Percentiles rank a stretch among this genome's conserved stretches.
These are phyloP conservation scores for Pygoscelis adeliae DNA, from an alignment of 2,113 vertebrate species.

Conservation along the genomic window DNA sequence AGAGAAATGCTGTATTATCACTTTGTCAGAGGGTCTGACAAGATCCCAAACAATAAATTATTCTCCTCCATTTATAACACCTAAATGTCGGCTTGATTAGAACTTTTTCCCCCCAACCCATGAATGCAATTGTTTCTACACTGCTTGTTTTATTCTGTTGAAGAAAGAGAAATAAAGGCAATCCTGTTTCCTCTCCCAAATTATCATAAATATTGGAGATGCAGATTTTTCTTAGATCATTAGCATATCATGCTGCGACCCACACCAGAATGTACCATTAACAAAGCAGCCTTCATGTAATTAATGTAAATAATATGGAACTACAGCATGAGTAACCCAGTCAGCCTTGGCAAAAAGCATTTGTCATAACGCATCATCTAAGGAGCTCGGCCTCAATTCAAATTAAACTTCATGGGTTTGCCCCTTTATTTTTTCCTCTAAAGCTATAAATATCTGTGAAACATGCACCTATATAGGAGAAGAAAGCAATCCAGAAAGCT, in stretches of 20 bases:
- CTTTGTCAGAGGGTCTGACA: slow-evolving; percentile 69
- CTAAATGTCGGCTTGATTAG: slow-evolving; percentile 70
- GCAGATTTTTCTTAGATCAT: slow-evolving; percentile 88
- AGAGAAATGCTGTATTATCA: slow-evolving; percentile 43
- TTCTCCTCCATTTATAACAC: slow-evolving; percentile 64
- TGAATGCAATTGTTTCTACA: slow-evolving; percentile 64
- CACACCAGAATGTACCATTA: slow-evolving; percentile 86
- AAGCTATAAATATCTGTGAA: slow-evolving; percentile 83
- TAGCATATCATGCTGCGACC: slow-evolving; percentile 88
- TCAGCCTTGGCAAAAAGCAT: slow-evolving; percentile 89
- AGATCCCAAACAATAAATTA: slow-evolving; percentile 65
- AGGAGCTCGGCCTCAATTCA: slow-evolving; percentile 84
- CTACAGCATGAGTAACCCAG: slow-evolving; percentile 84
- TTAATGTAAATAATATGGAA: slow-evolving; percentile 91
- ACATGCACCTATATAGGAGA: slow-evolving; percentile 81
- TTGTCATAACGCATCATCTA: slow-evolving; percentile 87
- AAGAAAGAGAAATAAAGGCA: slow-evolving; percentile 77
- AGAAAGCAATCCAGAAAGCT: slow-evolving; percentile 80
- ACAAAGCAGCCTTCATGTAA: slow-evolving; percentile 88
- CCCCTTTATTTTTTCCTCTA: slow-evolving; percentile 79
- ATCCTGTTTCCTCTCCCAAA: slow-evolving; percentile 78
- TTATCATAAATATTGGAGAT: slow-evolving; percentile 88
- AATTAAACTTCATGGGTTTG: slow-evolving; percentile 87
- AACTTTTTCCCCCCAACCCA: slow-evolving; percentile 65
- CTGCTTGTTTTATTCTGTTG: slow-evolving; percentile 68